A percentile compares a stretch with the other conserved stretches of the same genome.
Evolutionary conservation across 2,888 invertebrate species (phyloP).

Genomic region (Drosophila bunnanda): DNA sequence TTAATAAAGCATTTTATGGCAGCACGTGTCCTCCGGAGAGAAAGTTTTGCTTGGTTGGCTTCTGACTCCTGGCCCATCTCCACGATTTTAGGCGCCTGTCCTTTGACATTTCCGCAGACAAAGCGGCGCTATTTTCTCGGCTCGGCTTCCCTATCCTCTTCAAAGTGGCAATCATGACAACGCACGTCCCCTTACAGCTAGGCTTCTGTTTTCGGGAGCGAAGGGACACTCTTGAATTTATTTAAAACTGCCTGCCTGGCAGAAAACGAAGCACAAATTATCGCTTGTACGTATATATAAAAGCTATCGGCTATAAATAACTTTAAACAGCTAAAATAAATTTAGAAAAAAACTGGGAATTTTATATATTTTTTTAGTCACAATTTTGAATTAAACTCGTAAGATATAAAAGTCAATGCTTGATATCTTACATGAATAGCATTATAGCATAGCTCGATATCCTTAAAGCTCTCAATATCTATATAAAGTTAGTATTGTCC

Average conservation of each 20-base stretch:
- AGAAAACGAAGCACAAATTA: conserved; percentile 43
- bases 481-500: too few species aligned
- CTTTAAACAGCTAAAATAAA: background rate
- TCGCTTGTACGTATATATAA: conserved; percentile 29
- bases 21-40: conserved; percentile 51
- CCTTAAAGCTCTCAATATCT: too few species aligned
- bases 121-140: conserved; percentile 55
- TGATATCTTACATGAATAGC: background rate
- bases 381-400: too few species aligned
- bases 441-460: background rate
- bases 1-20: conserved; percentile 74
- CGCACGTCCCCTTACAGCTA: background rate
- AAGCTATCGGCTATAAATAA: background rate
- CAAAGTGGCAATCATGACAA: conserved; percentile 40
- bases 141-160: conserved; percentile 18
- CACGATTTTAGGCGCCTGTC: conserved; percentile 33
- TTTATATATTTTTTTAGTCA: background rate
- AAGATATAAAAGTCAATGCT: background rate
- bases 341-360: too few species aligned
- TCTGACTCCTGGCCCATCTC: conserved; percentile 5
- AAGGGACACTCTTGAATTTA: conserved; percentile 43
- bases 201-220: conserved; percentile 7
- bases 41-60: conserved; percentile 44
- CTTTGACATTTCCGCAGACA: conserved; percentile 67
- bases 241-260: conserved; percentile 46